A percentile compares a stretch with the other conserved stretches of the same genome.
phyloP scores from a whole-genome alignment of 2,888 invertebrate genomes.

The Phortica okadai region DNA sequence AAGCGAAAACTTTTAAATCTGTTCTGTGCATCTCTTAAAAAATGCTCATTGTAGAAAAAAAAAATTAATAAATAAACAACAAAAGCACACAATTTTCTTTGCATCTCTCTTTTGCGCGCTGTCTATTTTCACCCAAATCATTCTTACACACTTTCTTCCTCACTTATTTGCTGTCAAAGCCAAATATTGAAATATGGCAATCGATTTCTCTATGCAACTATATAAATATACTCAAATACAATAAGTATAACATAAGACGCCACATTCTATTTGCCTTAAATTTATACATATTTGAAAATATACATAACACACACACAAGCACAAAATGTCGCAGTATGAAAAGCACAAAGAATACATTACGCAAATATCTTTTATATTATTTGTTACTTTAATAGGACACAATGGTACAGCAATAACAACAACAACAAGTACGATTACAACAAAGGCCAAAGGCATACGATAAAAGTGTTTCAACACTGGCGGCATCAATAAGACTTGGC shows the following conservation, averaged over 20 bases:
- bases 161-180: too few species aligned
- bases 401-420: constrained; percentile 29
- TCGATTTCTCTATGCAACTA: too few species aligned
- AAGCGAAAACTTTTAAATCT: too few species aligned
- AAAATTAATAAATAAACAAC: too few species aligned
- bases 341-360: constrained; percentile 26
- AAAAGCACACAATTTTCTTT: too few species aligned
- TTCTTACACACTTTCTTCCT: too few species aligned
- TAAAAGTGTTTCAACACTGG: neutral
- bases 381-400: constrained; percentile 8
- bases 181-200: too few species aligned
- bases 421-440: neutral
- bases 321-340: constrained; percentile 13
- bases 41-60: too few species aligned
- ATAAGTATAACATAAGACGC: neutral
- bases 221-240: neutral
- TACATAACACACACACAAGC: neutral
- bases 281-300: neutral
- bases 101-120: too few species aligned
- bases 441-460: neutral
- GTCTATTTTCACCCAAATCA: too few species aligned
- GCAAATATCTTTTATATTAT: constrained; percentile 34
- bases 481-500: constrained; percentile 48
- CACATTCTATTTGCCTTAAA: neutral
- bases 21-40: too few species aligned